These are phyloP conservation scores for Drosophila recens DNA, from an alignment of 2,888 invertebrate species.

Conservation along the genomic window DNA sequence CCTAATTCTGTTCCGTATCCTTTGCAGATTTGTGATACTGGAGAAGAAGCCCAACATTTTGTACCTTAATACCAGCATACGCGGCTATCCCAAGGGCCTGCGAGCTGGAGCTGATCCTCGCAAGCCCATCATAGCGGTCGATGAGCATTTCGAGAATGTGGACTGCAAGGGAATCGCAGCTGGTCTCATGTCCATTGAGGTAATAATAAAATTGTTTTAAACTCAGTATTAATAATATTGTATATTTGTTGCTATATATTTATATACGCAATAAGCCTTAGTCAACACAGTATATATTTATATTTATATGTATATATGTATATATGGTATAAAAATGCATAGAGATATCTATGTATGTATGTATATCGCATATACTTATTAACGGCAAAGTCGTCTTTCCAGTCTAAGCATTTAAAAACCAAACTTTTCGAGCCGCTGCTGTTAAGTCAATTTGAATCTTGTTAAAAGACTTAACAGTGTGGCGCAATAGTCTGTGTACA, in stretches of 20 bases:
- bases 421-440: conserved; percentile 33
- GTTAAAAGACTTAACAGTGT: conserved; percentile 16
- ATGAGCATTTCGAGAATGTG: conserved; percentile 91
- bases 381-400: conserved; percentile 50
- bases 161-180: conserved; percentile 89
- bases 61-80: conserved; percentile 92
- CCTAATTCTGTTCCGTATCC: not conserved
- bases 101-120: conserved; percentile 93
- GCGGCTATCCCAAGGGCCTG: conserved; percentile 94
- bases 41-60: conserved; percentile 91
- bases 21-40: conserved; percentile 86
- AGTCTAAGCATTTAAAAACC: conserved; percentile 67
- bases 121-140: conserved; percentile 90
- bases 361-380: conserved; percentile 49
- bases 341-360: conserved; percentile 41
- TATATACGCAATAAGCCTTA: conserved; percentile 66
- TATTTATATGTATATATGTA: conserved; percentile 44
- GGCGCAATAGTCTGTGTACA: conserved; percentile 44
- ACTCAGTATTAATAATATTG: conserved; percentile 24
- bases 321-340: conserved; percentile 68
- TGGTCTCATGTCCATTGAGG: conserved; percentile 88
- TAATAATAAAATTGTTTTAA: conserved; percentile 68
- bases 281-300: conserved; percentile 64
- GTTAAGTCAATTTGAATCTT: conserved; percentile 15
- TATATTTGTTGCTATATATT: conserved; percentile 63